These are phyloP conservation scores for Harpegnathos saltator DNA, from an alignment of 1,140 invertebrate species.

Conservation along the genomic window DNA sequence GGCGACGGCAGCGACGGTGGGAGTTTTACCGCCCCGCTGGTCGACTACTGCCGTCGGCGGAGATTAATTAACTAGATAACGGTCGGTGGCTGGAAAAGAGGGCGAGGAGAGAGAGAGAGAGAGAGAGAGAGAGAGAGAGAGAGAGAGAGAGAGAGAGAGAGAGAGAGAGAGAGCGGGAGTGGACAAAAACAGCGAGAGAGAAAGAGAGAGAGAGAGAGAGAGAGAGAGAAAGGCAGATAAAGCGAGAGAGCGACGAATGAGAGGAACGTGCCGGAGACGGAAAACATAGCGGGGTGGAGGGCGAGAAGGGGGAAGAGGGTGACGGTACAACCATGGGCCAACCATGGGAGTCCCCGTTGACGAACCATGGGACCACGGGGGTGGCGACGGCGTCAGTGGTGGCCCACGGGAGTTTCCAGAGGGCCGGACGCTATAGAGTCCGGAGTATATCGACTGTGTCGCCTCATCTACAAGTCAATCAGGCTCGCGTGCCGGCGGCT, in stretches of 20 bases:
- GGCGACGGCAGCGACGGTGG: conserved; percentile 65
- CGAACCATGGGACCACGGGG: conserved; percentile 26
- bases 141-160: conserved; percentile 1
- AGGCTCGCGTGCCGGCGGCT: conserved; percentile 83
- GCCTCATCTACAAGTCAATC: conserved; percentile 86
- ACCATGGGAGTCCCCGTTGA: conserved; percentile 15
- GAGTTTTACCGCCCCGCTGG: conserved; percentile 73
- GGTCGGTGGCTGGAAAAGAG: conserved; percentile 73
- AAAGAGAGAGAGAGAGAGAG: conserved; percentile 18
- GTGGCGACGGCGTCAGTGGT: background rate
- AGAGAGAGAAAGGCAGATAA: background rate
- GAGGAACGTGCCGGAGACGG: conserved; percentile 26
- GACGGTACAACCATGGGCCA: background rate
- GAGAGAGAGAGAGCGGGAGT: conserved; percentile 19
- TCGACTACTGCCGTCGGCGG: conserved; percentile 75
- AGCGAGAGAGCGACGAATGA: conserved; percentile 20
- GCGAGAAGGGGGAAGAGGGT: conserved; percentile 4
- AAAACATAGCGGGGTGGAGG: conserved; percentile 31
- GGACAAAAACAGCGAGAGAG: conserved; percentile 27
- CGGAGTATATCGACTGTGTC: conserved; percentile 84
- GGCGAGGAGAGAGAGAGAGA: conserved; percentile 60
- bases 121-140: conserved; percentile 41
- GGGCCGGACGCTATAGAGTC: conserved; percentile 65
- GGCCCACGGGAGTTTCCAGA: conserved; percentile 47
- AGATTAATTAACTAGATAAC: conserved; percentile 86